These are phyloP conservation scores for Nomada lathburiana DNA, from an alignment of 2,888 invertebrate species.

Conservation along the genomic window DNA sequence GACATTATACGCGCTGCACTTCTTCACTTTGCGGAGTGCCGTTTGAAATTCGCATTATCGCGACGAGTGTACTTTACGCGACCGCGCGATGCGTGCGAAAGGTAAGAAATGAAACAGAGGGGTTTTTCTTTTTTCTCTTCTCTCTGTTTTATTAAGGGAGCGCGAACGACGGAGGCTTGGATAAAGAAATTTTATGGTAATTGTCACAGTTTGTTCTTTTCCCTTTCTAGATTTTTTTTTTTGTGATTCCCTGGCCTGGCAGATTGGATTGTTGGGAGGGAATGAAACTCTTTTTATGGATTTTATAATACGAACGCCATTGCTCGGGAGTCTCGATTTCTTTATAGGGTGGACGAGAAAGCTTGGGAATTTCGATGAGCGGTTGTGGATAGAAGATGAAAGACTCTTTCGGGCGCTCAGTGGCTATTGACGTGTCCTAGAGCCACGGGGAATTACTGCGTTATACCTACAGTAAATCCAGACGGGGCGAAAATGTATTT, in stretches of 20 bases:
- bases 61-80: slow-evolving; percentile 50
- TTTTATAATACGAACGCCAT: slow-evolving; percentile 28
- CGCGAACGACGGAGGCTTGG: too few relatives aligned
- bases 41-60: slow-evolving; percentile 56
- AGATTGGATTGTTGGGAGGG: not conserved
- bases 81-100: slow-evolving; percentile 27
- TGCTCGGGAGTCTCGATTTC: slow-evolving; percentile 14
- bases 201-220: too few relatives aligned
- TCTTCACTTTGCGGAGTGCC: slow-evolving; percentile 42
- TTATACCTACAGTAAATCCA: not conserved
- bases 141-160: too few relatives aligned
- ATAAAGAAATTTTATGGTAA: too few relatives aligned
- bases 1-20: slow-evolving; percentile 36
- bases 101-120: slow-evolving; percentile 40
- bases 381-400: not conserved
- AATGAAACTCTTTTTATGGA: slow-evolving; percentile 35
- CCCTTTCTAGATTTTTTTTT: too few relatives aligned
- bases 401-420: slow-evolving; percentile 5
- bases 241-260: not conserved
- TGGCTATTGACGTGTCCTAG: slow-evolving; percentile 14
- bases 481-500: not conserved
- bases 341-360: slow-evolving; percentile 13
- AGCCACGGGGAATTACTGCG: slow-evolving; percentile 10
- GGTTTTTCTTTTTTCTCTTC: not conserved
- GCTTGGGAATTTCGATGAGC: slow-evolving; percentile 27